Evolutionary conservation across 1,140 invertebrate genomes (phyloP), one percentile per base, ranked within the genome.

Genomic region (Bombus polaris): DNA sequence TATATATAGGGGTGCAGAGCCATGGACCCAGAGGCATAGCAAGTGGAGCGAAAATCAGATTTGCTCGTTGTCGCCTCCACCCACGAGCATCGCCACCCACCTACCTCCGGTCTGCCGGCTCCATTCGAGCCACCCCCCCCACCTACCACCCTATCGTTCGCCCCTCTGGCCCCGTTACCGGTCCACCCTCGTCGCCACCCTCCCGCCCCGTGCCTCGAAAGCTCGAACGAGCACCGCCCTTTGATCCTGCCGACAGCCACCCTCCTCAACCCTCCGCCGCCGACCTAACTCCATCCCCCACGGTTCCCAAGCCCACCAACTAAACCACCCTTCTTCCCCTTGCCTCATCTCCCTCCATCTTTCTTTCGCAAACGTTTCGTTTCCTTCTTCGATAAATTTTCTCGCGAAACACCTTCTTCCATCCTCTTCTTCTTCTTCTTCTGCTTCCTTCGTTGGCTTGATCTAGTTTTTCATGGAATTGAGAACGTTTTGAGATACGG

Each of bases 11-110:
- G 37, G 42, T 65, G 77, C 44, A 59, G 76, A 59, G 78, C 42
- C 35, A 53, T 73, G 78, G 91, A 92, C 90, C 83, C 90, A 92
- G 88, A 92, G 89, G 89, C 89, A 92, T 89, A 89, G 92, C 92
- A 92, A 93, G 94, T 94, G 93, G 91, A 95, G 93, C 92, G 94
- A 95, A 94, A 95, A 94, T 94, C 94, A 94, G 94, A 95, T 95
- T 95, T 95, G 89, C 93, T 94, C 94, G 94, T 95, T 95, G 93
- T 95, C 94, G 93, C 94, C 93, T 94, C 92, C 91, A 92, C 91
- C 93, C 89, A 92, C 92, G 86, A 89, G 91, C 89, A 91, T 89
- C 86, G 79, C 86, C 86, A 87, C 85, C 89, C 88, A 86, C 87
- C 83, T 85, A 87, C 86, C 79, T 88, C 89, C 86, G 87, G 86